These are phyloP conservation scores for Yoshiicerus persimilis DNA, from an alignment of 1,140 invertebrate species.

Conservation along the genomic window DNA sequence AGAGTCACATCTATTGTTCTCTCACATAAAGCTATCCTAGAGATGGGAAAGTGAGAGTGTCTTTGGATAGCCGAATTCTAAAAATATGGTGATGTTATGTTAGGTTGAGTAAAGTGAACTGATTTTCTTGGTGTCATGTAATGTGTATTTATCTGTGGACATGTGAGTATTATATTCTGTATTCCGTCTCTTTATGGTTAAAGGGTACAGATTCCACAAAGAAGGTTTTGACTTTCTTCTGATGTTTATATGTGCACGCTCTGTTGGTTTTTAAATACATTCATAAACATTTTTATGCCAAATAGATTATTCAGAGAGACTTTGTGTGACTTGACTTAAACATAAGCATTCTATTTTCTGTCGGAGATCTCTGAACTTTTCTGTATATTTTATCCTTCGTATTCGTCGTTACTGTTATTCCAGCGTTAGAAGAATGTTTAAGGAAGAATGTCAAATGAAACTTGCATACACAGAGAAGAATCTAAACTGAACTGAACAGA, in stretches of 20 bases:
- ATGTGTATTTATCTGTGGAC: too few species aligned
- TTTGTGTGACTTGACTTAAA: background rate
- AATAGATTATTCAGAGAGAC: background rate
- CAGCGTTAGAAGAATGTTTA: background rate
- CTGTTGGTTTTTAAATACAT: background rate
- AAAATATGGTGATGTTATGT: too few species aligned
- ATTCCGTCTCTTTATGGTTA: too few species aligned
- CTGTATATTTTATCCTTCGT: background rate
- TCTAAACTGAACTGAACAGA: background rate
- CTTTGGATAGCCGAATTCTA: too few species aligned
- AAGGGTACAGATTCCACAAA: too few species aligned
- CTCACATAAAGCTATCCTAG: too few species aligned
- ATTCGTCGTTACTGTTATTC: background rate
- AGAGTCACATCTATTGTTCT: too few species aligned
- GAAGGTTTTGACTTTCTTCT: background rate
- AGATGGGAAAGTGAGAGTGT: too few species aligned
- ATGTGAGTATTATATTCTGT: too few species aligned
- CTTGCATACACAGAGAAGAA: background rate
- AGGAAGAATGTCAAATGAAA: background rate
- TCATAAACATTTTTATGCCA: background rate
- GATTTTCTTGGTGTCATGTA: too few species aligned
- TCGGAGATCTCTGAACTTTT: background rate
- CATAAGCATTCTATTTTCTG: background rate
- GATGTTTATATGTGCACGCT: background rate
- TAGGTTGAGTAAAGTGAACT: too few species aligned